Percentiles rank a stretch among this genome's conserved stretches.
phyloP scores from a whole-genome alignment of 2,113 vertebrate species.

The Piprites chloris region DNA sequence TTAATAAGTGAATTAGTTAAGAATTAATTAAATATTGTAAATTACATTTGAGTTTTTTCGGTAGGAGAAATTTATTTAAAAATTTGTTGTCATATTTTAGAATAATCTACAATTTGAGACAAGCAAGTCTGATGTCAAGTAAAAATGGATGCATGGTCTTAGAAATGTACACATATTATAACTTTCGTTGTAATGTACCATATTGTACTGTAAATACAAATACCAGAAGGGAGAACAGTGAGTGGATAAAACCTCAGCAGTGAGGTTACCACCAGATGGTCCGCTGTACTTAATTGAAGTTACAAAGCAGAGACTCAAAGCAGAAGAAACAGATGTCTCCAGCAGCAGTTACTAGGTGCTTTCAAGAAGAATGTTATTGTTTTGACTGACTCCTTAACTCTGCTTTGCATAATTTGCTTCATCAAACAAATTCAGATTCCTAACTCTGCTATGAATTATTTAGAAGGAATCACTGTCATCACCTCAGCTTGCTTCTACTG shows the following conservation, averaged over 20 bases:
- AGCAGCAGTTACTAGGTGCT: background rate
- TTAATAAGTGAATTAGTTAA: conserved; percentile 19
- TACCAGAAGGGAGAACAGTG: background rate
- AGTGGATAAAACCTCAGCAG: background rate
- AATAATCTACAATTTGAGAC: background rate
- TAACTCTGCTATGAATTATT: background rate
- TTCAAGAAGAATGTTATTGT: background rate
- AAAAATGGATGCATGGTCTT: background rate
- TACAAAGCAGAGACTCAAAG: background rate
- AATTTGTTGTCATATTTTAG: background rate
- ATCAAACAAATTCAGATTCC: background rate
- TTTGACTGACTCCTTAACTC: background rate
- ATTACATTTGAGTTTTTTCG: background rate
- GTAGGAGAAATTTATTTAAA: background rate
- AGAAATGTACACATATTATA: background rate
- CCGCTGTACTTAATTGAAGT: background rate
- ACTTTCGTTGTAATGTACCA: background rate
- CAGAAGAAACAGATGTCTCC: background rate
- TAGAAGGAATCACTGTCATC: background rate
- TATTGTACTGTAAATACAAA: background rate
- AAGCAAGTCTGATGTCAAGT: background rate
- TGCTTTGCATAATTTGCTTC: background rate
- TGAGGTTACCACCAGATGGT: background rate
- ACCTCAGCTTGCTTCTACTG: background rate
- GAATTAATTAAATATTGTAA: background rate